Evolutionary conservation across 2,113 vertebrate species (phyloP).

Genomic region (Lycaon pictus): DNA sequence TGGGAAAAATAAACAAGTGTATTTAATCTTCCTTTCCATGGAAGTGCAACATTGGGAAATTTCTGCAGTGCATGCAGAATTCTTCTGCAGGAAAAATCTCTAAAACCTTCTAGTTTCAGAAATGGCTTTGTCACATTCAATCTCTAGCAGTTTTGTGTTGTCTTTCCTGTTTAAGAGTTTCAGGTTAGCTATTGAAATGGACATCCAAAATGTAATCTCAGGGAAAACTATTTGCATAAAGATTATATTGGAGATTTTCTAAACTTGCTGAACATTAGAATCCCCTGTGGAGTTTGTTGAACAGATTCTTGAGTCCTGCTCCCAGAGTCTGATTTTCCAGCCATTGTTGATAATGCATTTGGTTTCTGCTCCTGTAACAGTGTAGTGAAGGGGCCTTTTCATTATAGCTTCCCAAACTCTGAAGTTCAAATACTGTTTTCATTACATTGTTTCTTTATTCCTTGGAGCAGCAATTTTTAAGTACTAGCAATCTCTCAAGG

Average conservation of each 20-base stretch:
- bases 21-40: background rate
- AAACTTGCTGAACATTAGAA: background rate
- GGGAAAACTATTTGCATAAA: background rate
- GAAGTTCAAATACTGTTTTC: background rate
- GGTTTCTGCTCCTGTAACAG: background rate
- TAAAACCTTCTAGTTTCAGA: background rate
- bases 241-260: background rate
- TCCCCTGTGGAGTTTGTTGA: background rate
- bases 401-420: background rate
- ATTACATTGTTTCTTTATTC: background rate
- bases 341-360: background rate
- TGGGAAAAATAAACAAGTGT: background rate
- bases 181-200: background rate
- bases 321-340: background rate
- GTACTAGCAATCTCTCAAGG: background rate
- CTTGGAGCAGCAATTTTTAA: background rate
- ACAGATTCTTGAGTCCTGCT: background rate
- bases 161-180: background rate
- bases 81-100: background rate
- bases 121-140: background rate
- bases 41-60: background rate
- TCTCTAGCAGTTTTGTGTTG: background rate
- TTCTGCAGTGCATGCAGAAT: background rate
- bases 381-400: background rate
- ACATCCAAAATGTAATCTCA: background rate